Evolutionary conservation across 1,140 invertebrate species (phyloP), one percentile per base, ranked within the genome.

Genomic region (Caenorhabditis tropicalis): DNA sequence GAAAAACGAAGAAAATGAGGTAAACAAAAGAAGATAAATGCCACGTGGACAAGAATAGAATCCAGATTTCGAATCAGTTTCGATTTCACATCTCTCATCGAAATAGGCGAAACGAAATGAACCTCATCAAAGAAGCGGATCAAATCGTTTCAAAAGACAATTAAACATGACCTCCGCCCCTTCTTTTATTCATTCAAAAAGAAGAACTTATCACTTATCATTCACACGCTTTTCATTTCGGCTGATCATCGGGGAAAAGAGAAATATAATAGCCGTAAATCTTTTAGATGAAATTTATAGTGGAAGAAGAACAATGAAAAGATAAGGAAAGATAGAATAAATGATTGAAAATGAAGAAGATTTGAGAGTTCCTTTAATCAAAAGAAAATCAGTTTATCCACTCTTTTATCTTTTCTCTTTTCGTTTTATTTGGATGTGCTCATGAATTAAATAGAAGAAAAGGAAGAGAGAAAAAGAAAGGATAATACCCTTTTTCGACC

Each of bases 121-220:
- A 74, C 65, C 65, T 74, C 65, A 74, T 74, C 65, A 74, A 74
- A 46, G 36, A 46, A 74, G 33, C 65, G 65, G 65, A 74, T 74
- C 65, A 74, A 74, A 74, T 33, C 65, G 65, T 74, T 74, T 74
- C 65, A 74, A 74, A 46, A 74, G 65, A 16, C 65, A 74, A 74
- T 74, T 74, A 74, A 74, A 74, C 65, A 74, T 74, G 65, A 74
- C 65, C 65, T 31, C 65, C 65, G 9, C 31, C 58, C 19, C 58
- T 21, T 65, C 31, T 65, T 33, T 7, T 19, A 36, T 65, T 36
- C 33, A n/a, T 65, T 65, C n/a, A 21, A 39, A 16, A 2, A 2
- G 3, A n/a, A 24, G 31, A 65, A 36, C 19, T 12, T 65, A 65
- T 65, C 58, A 65, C 36, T 74, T 74, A 74, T 74, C 65, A 74